Base-by-base conservation (phyloP, 1,140 invertebrate genomes). In the Halyomorpha halys region DNA sequence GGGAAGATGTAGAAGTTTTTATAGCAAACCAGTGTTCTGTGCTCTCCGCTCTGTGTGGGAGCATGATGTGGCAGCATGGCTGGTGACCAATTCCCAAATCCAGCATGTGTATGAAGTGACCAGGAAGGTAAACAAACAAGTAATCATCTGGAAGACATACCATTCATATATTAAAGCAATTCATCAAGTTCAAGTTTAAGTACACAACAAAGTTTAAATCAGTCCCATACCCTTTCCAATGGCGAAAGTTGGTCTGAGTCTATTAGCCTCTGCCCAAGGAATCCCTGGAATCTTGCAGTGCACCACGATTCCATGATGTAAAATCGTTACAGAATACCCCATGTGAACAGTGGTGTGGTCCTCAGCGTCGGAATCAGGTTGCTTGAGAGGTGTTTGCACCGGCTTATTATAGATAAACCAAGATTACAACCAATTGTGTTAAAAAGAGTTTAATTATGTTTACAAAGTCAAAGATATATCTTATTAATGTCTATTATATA, bases 271-370 rank as follows among this genome's bases (percentile, higher is more conserved):
- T 3, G 80, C 76, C 86, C 86, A 90, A 1, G 85, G 82, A 70
- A 91, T 81, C 45, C 86, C 86, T 0, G 88, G 86, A 68, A 90
- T 81, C 8, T 88, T 85, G 69, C 85, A 88, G 71, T 90, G 87
- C 13, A 90, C 82, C 2, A 91, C 87, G 70, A 84, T 86, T 34
- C 87, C 87, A 16, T 65, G 64, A 25, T 65, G 64, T 14, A 65
- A 44, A 1, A 65, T n/a, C 25, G 64, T 65, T 16, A 65, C 59
- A 6, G 64, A 61, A 54, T 65, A 65, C 2, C 59, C 64, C 30
- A 61, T 53, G 60, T 65, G 85, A 2, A 91, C 87, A 16, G 81
- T 83, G 21, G 83, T 82, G 27, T 79, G 25, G 3, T 59, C 54
- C 9, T 63, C 61, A 25, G 25, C 13, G 16, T 59, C 25, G 13